Conservation (phyloP, 2,113 vertebrate genomes). For the Centropristis striata region DNA sequence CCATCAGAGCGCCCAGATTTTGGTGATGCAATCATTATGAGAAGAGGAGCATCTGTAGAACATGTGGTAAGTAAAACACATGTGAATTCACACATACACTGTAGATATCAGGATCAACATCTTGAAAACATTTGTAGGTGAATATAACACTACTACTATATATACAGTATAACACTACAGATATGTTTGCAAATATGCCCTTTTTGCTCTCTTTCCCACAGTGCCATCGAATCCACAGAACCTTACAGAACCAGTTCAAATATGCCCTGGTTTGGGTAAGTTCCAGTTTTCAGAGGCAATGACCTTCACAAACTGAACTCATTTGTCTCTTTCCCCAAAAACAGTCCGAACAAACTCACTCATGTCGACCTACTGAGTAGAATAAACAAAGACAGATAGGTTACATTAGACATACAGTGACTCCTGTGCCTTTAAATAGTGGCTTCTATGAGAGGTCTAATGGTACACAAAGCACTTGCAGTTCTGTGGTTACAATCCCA, state of each 20-base stretch:
- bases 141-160: not conserved
- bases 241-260: constrained; percentile 97
- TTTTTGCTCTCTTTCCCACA: constrained; percentile 63
- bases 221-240: constrained; percentile 98
- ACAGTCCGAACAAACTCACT: not conserved
- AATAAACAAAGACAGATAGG: not conserved
- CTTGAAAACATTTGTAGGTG: not conserved
- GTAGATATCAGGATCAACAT: not conserved
- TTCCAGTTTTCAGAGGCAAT: constrained; percentile 41
- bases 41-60: constrained; percentile 94
- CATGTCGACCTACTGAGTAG: not conserved
- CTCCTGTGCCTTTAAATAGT: not conserved
- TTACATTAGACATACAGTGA: not conserved
- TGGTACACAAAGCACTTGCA: too few species aligned
- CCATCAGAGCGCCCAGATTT: constrained; percentile 95
- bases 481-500: too few species aligned
- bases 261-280: constrained; percentile 99
- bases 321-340: not conserved
- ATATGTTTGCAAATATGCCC: not conserved
- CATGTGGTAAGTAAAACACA: constrained; percentile 90
- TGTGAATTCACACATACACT: not conserved
- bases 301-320: not conserved
- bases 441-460: too few species aligned
- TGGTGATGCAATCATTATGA: constrained; percentile 95
- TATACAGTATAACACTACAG: too few species aligned